These are phyloP conservation scores for Neofelis nebulosa DNA, from an alignment of 2,113 vertebrate genomes.

Conservation along the genomic window DNA sequence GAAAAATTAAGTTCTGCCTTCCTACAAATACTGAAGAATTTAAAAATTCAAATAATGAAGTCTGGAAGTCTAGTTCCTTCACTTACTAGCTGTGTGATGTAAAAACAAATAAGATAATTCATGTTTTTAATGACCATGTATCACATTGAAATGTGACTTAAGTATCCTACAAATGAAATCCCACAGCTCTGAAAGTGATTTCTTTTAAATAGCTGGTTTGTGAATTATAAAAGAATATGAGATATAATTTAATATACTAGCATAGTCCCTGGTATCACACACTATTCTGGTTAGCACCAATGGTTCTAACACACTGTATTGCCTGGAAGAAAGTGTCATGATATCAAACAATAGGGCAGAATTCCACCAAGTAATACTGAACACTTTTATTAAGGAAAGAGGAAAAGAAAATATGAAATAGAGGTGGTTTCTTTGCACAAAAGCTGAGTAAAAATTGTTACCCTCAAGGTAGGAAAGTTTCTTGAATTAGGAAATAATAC, in stretches of 20 bases:
- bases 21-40: neutral
- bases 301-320: neutral
- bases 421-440: neutral
- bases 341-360: neutral
- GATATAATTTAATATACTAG: neutral
- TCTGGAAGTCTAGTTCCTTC: neutral
- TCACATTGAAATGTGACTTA: neutral
- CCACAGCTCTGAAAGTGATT: neutral
- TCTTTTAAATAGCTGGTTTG: neutral
- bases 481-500: constrained; percentile 64
- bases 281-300: neutral
- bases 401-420: constrained; percentile 10
- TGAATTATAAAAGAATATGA: neutral
- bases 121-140: neutral
- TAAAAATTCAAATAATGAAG: neutral
- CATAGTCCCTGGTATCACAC: neutral
- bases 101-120: neutral
- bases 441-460: constrained; percentile 51
- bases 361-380: neutral
- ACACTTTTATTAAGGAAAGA: constrained; percentile 5
- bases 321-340: neutral
- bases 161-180: neutral
- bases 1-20: neutral
- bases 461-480: constrained; percentile 48
- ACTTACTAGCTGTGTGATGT: neutral